Evolutionary conservation across 1,140 invertebrate species (phyloP).

Genomic region (Cydia amplana): DNA sequence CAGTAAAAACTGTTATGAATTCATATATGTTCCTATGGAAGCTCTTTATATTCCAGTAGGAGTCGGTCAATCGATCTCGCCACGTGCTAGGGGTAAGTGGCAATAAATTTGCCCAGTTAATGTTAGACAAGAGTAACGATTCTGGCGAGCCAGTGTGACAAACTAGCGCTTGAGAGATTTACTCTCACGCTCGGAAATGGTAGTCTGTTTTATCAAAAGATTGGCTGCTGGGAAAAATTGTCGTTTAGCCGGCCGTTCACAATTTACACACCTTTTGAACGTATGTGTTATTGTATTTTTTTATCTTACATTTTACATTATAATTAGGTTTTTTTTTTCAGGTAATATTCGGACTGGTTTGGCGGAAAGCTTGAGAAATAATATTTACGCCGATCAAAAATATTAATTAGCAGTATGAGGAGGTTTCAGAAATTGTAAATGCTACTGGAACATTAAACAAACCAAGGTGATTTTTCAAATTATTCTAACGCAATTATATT

Average conservation of each 20-base stretch:
- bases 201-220: not conserved
- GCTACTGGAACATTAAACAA: too few species aligned
- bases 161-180: slow-evolving; percentile 53
- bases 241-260: not conserved
- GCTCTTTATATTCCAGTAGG: not conserved
- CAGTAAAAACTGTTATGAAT: slow-evolving; percentile 13
- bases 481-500: too few species aligned
- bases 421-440: too few species aligned
- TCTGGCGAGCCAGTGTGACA: slow-evolving; percentile 54
- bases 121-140: slow-evolving; percentile 44
- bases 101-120: slow-evolving; percentile 57
- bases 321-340: too few species aligned
- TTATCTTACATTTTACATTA: too few species aligned
- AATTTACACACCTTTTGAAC: too few species aligned
- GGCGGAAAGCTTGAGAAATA: too few species aligned
- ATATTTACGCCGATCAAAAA: too few species aligned
- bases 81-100: slow-evolving; percentile 50
- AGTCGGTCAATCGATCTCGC: slow-evolving; percentile 34
- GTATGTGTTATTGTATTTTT: too few species aligned
- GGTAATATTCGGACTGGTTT: too few species aligned
- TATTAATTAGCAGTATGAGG: too few species aligned
- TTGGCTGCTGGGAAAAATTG: not conserved
- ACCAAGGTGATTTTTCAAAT: too few species aligned
- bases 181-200: slow-evolving; percentile 7
- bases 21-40: not conserved